Conservation (phyloP, 2,888 invertebrate species). For the Brachyopa scutellaris region DNA sequence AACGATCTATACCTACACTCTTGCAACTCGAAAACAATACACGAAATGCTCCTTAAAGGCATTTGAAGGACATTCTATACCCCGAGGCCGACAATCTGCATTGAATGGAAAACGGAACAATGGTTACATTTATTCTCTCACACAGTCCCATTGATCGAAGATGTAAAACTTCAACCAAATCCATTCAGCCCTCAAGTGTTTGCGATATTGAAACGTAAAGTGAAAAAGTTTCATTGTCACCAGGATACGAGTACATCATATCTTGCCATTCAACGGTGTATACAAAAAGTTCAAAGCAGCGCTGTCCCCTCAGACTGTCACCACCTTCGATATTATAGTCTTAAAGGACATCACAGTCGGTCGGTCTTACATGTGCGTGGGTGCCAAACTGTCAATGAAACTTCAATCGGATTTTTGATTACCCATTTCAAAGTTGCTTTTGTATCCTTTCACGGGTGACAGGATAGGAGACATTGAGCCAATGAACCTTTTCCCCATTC, state of each 20-base stretch:
- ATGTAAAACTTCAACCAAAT: conserved; percentile 47
- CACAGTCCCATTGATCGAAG: conserved; percentile 12
- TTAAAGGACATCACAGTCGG: conserved; percentile 33
- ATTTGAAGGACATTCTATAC: conserved; percentile 5
- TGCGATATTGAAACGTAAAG: conserved; percentile 52
- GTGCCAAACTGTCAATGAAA: conserved; percentile 35
- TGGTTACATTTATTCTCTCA: not conserved
- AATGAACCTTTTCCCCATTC: not conserved
- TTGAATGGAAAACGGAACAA: too few relatives aligned
- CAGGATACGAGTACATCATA: conserved; percentile 48
- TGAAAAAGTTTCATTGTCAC: conserved; percentile 30
- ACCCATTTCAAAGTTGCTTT: conserved; percentile 37
- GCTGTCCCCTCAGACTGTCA: not conserved
- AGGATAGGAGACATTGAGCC: conserved; percentile 19
- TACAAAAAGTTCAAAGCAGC: conserved; percentile 30
- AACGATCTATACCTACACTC: conserved; percentile 18
- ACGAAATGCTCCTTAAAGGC: conserved; percentile 9
- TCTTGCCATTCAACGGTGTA: conserved; percentile 33
- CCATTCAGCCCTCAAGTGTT: conserved; percentile 39
- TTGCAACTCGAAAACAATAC: conserved; percentile 38
- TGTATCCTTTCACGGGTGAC: conserved; percentile 17
- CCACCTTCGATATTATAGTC: not conserved
- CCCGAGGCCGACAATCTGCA: not conserved
- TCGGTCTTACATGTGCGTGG: not conserved
- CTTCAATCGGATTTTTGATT: conserved; percentile 65